phyloP scores from a whole-genome alignment of 2,888 invertebrate species.

The Andrena flavipes region DNA sequence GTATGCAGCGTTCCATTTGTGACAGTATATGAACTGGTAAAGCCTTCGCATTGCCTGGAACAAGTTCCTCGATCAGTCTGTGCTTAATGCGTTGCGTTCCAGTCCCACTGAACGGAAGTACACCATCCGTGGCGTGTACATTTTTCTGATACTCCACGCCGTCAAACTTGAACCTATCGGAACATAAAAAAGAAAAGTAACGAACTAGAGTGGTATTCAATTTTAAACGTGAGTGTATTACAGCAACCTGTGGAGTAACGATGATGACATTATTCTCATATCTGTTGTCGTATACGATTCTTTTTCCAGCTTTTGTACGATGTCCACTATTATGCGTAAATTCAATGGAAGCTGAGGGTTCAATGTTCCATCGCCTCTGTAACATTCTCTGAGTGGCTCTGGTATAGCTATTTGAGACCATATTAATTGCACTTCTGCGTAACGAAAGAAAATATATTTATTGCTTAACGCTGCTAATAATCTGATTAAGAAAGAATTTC shows the following conservation, averaged over 20 bases:
- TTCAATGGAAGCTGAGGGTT: constrained; percentile 86
- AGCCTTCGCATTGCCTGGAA: constrained; percentile 72
- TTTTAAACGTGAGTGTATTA: neutral
- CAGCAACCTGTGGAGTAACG: constrained; percentile 84
- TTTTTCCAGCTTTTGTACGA: constrained; percentile 88
- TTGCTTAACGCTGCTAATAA: neutral
- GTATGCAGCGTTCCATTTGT: constrained; percentile 74
- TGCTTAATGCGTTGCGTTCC: constrained; percentile 76
- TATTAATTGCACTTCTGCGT: constrained; percentile 54
- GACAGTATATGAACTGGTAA: constrained; percentile 74
- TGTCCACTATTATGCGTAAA: constrained; percentile 87
- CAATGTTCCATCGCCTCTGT: constrained; percentile 85
- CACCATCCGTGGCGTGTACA: constrained; percentile 62
- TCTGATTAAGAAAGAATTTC: neutral
- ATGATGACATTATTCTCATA: constrained; percentile 86
- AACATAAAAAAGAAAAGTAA: neutral
- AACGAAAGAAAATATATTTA: constrained; percentile 6
- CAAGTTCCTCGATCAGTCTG: constrained; percentile 75
- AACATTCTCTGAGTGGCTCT: constrained; percentile 87
- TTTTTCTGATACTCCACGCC: constrained; percentile 72
- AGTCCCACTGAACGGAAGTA: constrained; percentile 75
- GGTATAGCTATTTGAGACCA: constrained; percentile 85
- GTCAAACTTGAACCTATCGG: constrained; percentile 77
- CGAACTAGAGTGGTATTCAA: neutral
- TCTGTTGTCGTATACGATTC: constrained; percentile 85